Evolutionary conservation across 2,888 invertebrate genomes (phyloP).

Genomic region (Agrotis clavis): DNA sequence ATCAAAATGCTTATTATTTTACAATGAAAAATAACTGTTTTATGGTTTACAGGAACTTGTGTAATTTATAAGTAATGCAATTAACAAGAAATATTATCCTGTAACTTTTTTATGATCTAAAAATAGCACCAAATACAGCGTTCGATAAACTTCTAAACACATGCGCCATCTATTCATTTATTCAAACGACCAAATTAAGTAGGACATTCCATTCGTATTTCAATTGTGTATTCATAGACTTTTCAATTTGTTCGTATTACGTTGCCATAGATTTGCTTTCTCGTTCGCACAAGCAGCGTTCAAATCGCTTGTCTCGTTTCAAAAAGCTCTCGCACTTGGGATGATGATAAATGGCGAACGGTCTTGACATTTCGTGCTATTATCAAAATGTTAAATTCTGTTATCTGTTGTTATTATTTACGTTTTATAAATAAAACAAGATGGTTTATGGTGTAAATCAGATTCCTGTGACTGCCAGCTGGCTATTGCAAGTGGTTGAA

Average conservation of each 20-base stretch:
- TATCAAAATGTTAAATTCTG: conserved; percentile 76
- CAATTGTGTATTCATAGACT: conserved; percentile 47
- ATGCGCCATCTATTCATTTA: conserved; percentile 82
- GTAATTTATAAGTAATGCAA: conserved; percentile 20
- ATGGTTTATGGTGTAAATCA: conserved; percentile 62
- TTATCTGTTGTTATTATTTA: conserved; percentile 70
- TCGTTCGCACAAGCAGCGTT: conserved; percentile 60
- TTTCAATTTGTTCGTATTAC: conserved; percentile 71
- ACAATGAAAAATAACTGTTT: conserved; percentile 6
- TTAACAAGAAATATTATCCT: conserved; percentile 10
- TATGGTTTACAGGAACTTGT: neutral
- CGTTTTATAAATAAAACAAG: conserved; percentile 80
- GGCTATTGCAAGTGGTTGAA: conserved; percentile 54
- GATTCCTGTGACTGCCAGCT: conserved; percentile 43
- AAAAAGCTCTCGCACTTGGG: conserved; percentile 68
- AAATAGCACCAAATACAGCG: conserved; percentile 84
- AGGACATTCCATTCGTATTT: conserved; percentile 47
- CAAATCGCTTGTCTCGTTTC: conserved; percentile 70
- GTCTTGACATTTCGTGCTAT: conserved; percentile 83
- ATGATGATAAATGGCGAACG: conserved; percentile 84
- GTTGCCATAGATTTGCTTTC: conserved; percentile 64
- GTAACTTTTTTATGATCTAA: conserved; percentile 72
- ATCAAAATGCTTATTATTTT: neutral
- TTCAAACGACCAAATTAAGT: conserved; percentile 65
- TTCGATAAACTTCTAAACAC: conserved; percentile 87